Conservation (phyloP, 1,140 invertebrate species). For the Brachionus rotundiformis region DNA sequence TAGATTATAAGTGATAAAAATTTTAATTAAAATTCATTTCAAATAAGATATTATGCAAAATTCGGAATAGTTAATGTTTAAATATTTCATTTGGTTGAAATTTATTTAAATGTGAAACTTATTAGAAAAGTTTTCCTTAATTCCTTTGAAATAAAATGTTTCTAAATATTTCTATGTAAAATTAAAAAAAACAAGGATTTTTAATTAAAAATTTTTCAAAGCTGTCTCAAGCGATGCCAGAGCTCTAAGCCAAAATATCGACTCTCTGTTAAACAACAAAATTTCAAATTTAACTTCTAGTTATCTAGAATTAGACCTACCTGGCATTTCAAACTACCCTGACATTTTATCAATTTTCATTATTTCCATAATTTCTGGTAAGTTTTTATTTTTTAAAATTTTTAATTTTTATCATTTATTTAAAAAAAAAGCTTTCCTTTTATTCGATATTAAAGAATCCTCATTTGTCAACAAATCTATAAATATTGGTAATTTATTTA, state of each 20-base stretch:
- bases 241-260: slow-evolving; percentile 43
- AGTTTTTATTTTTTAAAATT: not conserved
- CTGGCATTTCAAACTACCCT: slow-evolving; percentile 67
- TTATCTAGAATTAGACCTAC: slow-evolving; percentile 74
- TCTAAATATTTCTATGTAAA: not conserved
- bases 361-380: not conserved
- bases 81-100: no score
- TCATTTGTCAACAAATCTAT: slow-evolving; percentile 18
- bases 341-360: slow-evolving; percentile 22
- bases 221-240: slow-evolving; percentile 1
- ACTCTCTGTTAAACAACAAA: slow-evolving; percentile 53
- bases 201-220: slow-evolving; percentile 52
- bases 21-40: no score
- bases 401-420: no score
- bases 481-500: slow-evolving; percentile 13
- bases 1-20: no score
- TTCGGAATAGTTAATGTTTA: no score
- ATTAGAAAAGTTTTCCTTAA: no score
- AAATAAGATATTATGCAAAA: no score
- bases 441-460: slow-evolving; percentile 39
- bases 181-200: slow-evolving; percentile 54
- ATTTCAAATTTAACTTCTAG: slow-evolving; percentile 36
- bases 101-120: no score
- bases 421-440: not conserved
- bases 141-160: no score